Conservation (phyloP, 2,113 vertebrate species). For the Plecturocebus donacophilus region DNA sequence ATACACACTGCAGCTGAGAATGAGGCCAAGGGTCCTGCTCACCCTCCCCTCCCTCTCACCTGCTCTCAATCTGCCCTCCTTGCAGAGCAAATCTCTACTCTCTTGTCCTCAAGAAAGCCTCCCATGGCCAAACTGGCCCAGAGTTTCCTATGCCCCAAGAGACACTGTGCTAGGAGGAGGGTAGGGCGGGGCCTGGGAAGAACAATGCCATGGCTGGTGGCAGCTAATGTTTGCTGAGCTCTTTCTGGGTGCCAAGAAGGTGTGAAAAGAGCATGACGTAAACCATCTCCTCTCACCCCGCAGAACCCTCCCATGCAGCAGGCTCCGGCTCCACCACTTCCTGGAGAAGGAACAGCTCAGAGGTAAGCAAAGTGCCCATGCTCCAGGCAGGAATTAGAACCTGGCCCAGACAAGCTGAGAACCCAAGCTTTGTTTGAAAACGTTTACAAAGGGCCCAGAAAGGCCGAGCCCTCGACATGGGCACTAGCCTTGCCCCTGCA, state of each 20-base stretch:
- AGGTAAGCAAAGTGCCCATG: background rate
- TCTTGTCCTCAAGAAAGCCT: background rate
- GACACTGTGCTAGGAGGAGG: background rate
- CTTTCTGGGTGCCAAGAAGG: background rate
- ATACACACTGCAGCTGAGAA: background rate
- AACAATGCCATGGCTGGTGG: background rate
- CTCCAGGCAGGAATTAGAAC: background rate
- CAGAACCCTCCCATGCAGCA: background rate
- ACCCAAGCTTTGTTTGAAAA: background rate
- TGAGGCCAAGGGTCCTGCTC: background rate
- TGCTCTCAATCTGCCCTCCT: background rate
- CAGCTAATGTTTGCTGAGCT: background rate
- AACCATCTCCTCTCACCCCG: background rate
- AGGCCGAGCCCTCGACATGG: background rate
- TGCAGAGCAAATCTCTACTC: background rate
- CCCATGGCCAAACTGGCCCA: background rate
- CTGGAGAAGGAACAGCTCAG: background rate
- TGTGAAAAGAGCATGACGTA: too few relatives aligned
- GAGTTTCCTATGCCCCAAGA: background rate
- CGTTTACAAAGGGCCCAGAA: background rate
- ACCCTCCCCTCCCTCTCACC: background rate
- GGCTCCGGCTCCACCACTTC: background rate
- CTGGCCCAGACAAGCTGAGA: background rate
- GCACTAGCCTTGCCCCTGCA: background rate
- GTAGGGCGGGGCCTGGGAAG: background rate